These are phyloP conservation scores for Aulostomus chinensis DNA, from an alignment of 2,797 vertebrate genomes.

Conservation along the genomic window DNA sequence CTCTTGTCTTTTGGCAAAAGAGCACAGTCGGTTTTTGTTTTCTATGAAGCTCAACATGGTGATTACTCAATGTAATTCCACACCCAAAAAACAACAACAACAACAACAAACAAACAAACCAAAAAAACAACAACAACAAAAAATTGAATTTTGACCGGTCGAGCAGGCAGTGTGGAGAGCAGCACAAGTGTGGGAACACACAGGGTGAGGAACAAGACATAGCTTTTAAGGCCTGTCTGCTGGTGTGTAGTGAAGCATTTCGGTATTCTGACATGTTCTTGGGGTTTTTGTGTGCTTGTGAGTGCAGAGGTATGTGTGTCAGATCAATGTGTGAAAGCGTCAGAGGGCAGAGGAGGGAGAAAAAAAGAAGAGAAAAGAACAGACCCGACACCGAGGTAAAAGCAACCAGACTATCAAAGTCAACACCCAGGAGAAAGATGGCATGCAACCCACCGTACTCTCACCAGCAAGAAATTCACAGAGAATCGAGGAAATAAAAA, in stretches of 20 bases:
- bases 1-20: slow-evolving; percentile 24
- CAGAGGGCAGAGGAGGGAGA: slow-evolving; percentile 5
- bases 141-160: slow-evolving; percentile 30
- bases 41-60: slow-evolving; percentile 17
- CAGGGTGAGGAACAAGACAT: slow-evolving; percentile 6
- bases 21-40: slow-evolving; percentile 1
- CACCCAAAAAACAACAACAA: background rate
- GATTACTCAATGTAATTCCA: slow-evolving; percentile 40
- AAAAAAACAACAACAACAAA: background rate
- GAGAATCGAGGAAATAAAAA: too few relatives aligned
- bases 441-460: slow-evolving; percentile 25
- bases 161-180: slow-evolving; percentile 4
- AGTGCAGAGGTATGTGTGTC: slow-evolving; percentile 2
- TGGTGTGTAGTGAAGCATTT: slow-evolving; percentile 20
- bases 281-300: slow-evolving; percentile 3
- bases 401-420: slow-evolving; percentile 15
- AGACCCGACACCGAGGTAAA: slow-evolving; percentile 15
- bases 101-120: background rate
- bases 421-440: slow-evolving; percentile 33
- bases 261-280: slow-evolving; percentile 13
- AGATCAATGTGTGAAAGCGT: slow-evolving; percentile 19
- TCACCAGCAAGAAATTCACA: too few relatives aligned
- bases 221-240: slow-evolving; percentile 15
- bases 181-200: slow-evolving; percentile 21
- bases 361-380: background rate